These are phyloP conservation scores for Sarcophilus harrisii DNA, from an alignment of 2,797 vertebrate species.

Conservation along the genomic window DNA sequence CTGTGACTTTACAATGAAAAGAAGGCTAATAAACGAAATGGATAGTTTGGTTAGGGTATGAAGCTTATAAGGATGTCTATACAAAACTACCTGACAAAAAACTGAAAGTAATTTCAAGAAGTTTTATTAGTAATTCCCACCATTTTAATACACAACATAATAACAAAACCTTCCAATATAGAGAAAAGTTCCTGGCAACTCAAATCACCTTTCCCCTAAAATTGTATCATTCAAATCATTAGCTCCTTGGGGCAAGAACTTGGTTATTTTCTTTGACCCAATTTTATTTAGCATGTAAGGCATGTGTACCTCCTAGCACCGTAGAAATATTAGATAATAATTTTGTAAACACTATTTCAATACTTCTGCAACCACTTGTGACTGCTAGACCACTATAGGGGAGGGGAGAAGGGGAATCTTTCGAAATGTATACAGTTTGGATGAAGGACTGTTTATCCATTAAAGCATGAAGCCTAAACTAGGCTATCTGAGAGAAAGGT, in stretches of 20 bases:
- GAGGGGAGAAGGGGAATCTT: slow-evolving; percentile 48
- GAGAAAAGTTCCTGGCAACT: not conserved
- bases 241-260: slow-evolving; percentile 4
- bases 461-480: slow-evolving; percentile 23
- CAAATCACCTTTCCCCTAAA: not conserved
- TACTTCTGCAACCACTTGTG: slow-evolving; percentile 63
- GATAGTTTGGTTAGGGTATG: not conserved
- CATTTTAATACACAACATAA: not conserved
- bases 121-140: not conserved
- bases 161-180: not conserved
- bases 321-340: slow-evolving; percentile 31
- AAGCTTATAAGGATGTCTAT: not conserved
- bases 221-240: slow-evolving; percentile 18
- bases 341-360: slow-evolving; percentile 56
- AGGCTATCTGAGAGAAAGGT: slow-evolving; percentile 67
- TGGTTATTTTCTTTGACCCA: slow-evolving; percentile 30
- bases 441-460: slow-evolving; percentile 62
- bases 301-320: not conserved
- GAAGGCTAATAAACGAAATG: not conserved
- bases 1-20: slow-evolving; percentile 43
- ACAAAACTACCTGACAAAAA: not conserved
- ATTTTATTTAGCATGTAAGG: slow-evolving; percentile 52
- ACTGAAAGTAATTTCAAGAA: slow-evolving; percentile 36
- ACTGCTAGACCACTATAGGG: slow-evolving; percentile 40
- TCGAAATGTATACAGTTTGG: slow-evolving; percentile 53